Evolutionary conservation across 64 coral and sea anemone genomes (phyloP).

Genomic region (Montipora sp.): DNA sequence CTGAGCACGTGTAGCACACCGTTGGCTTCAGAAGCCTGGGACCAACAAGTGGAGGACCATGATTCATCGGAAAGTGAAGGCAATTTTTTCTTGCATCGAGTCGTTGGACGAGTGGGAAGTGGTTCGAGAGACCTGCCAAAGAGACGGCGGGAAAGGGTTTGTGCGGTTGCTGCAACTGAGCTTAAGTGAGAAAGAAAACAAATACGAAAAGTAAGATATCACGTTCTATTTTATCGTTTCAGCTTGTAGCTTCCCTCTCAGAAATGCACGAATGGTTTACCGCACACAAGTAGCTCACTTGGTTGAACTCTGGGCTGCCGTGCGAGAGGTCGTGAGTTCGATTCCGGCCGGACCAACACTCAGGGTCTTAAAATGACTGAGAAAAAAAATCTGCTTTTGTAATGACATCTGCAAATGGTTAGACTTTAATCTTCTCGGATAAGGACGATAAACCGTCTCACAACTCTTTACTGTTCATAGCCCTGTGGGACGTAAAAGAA

Average conservation of each 20-base stretch:
- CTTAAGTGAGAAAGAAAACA: conserved; percentile 29
- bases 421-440: too few relatives aligned
- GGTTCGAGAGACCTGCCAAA: conserved; percentile 41
- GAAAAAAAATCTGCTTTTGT: too few relatives aligned
- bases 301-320: too few relatives aligned
- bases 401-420: too few relatives aligned
- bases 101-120: conserved; percentile 34
- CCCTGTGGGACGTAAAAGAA: too few relatives aligned
- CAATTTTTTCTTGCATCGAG: conserved; percentile 35
- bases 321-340: too few relatives aligned
- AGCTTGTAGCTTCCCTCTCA: not conserved
- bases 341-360: too few relatives aligned
- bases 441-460: too few relatives aligned
- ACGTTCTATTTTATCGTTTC: not conserved
- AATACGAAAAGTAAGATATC: conserved; percentile 9
- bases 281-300: too few relatives aligned
- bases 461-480: too few relatives aligned
- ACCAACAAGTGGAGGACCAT: not conserved
- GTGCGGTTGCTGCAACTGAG: conserved; percentile 49
- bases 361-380: too few relatives aligned
- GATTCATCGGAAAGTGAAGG: conserved; percentile 49
- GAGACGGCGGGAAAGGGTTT: conserved; percentile 61
- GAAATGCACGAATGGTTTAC: not conserved
- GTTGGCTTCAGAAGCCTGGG: not conserved
- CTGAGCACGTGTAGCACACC: too few relatives aligned